Evolutionary conservation across 2,888 invertebrate species (phyloP).

Genomic region (Chironomus riparius): DNA sequence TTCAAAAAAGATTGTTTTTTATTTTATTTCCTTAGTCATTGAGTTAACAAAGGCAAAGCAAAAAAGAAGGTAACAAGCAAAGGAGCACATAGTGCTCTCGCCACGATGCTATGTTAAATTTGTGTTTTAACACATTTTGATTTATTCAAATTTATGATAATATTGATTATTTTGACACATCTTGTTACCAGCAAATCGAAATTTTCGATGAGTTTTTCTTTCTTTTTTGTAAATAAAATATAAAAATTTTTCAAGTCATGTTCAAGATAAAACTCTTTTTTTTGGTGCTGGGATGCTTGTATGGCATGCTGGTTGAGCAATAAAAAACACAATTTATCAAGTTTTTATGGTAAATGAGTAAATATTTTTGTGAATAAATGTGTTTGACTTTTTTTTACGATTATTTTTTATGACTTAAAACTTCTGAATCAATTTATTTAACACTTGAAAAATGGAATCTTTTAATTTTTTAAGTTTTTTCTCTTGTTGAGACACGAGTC

Average conservation of each 20-base stretch:
- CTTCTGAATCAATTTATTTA: conserved; percentile 11
- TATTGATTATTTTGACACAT: conserved; percentile 27
- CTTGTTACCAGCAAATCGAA: conserved; percentile 13
- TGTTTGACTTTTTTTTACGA: not conserved
- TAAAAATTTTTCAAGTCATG: not conserved
- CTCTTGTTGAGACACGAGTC: not conserved
- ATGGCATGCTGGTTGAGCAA: conserved; percentile 18
- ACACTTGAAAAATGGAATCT: not conserved
- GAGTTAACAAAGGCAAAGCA: not conserved
- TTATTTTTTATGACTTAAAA: not conserved
- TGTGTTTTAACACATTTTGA: conserved; percentile 21
- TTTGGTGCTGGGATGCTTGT: not conserved
- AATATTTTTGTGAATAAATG: not conserved
- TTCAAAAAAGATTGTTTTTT: too few relatives aligned
- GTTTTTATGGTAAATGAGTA: conserved; percentile 1
- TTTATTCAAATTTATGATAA: conserved; percentile 27
- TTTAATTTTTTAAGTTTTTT: not conserved
- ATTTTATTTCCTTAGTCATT: not conserved
- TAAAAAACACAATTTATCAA: conserved; percentile 20
- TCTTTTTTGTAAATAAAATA: not conserved
- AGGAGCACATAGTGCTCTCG: not conserved
- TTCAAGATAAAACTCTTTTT: not conserved
- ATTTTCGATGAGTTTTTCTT: not conserved
- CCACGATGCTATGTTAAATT: not conserved
- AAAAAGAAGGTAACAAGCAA: too few relatives aligned